Evolutionary conservation across 2,113 vertebrate genomes (phyloP).

Genomic region (Meles meles): DNA sequence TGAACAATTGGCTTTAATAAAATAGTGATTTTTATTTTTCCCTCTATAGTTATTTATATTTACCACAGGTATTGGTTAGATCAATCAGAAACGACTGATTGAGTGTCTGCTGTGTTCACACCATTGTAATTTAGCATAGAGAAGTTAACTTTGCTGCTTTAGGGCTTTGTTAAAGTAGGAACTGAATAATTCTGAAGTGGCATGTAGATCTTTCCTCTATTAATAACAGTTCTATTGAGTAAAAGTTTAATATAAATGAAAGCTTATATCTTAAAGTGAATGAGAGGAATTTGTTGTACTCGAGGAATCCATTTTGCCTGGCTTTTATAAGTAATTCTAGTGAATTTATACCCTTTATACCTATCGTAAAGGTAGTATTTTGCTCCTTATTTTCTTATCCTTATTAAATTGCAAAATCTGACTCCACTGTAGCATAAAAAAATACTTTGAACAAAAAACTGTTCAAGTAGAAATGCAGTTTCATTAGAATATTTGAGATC

Average conservation of each 20-base stretch:
- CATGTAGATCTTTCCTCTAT: neutral
- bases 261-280: neutral
- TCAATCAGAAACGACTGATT: neutral
- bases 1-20: neutral
- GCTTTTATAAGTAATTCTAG: neutral
- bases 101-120: neutral
- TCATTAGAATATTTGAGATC: neutral
- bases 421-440: neutral
- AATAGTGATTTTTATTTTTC: neutral
- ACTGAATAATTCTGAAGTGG: neutral
- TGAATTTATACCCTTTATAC: neutral
- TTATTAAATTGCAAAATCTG: conserved; percentile 18
- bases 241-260: neutral
- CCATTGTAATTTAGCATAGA: neutral
- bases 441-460: conserved; percentile 1
- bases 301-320: conserved; percentile 2
- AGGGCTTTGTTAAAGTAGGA: conserved; percentile 3
- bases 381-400: neutral
- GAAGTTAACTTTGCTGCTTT: neutral
- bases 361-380: conserved; percentile 22
- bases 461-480: neutral
- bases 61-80: neutral
- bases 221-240: neutral
- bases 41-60: neutral
- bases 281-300: neutral